Evolutionary conservation across 53 echinoderm and acorn worm genomes (phyloP), one percentile per base, ranked within the genome.

Genomic region (Luidia sarsii): DNA sequence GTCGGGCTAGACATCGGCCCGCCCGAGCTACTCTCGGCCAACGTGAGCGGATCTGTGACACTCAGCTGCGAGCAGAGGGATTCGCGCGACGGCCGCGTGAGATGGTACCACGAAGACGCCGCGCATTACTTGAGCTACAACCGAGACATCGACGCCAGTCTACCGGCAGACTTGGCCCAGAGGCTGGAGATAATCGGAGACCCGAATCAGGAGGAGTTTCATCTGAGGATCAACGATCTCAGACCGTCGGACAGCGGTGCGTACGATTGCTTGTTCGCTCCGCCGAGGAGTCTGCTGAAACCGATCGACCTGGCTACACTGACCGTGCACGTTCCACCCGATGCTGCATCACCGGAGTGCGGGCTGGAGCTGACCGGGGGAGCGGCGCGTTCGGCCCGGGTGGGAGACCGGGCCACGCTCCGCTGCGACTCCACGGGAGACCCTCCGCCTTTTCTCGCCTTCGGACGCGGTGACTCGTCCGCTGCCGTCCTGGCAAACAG

Each of bases 161-260:
- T 77, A 0, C 77, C 77, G 62, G 45, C 7, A 9, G 77, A 18
- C 32, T 77, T 77, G 62, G 27, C 27, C 31, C 10, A 59, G 27
- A 24, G 77, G 31, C 59, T 77, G 41, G 59, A 25, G 16, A 30
- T 77, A 30, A 33, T 77, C 9, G 77, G 77, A 3, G 48, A 77
- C 48, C 38, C 33, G 28, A 33, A 32, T 55, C 7, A 60, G 32
- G 77, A 77, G 6, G 60, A 77, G 48, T 77, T 77, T 38, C 59
- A 77, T 29, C 43, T 77, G 19, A 77, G 77, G 19, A 59, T 77
- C 19, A 11, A 9, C 16, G 77, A 77, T 38, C 28, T 77, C 7
- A 45, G 61, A 33, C 46, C 33, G 19, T 60, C 77, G 21, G 77
- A 77, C 48, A 57, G 43, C n/a, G 77, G 77, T 3, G 29, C 18